Base-by-base conservation (phyloP, 2,888 invertebrate genomes). In the Trypoxylon attenuatum region DNA sequence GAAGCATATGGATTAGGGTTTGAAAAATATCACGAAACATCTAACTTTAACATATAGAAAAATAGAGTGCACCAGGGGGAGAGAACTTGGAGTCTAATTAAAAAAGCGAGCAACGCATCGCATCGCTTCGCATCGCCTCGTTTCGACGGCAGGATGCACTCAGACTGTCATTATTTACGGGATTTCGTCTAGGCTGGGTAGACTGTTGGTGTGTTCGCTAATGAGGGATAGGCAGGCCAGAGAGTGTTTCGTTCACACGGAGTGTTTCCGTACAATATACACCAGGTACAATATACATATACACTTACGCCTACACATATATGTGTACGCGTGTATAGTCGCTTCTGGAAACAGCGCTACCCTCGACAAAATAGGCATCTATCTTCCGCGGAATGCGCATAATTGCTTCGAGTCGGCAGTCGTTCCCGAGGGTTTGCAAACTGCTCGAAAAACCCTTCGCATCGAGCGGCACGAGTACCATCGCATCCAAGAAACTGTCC, bases 331-430 rank as follows among this genome's bases (percentile, higher is more conserved):
- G 42, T 21, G 57, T 55, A 25, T 63, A 57, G 21, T 29, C 38
- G 52, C 56, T 53, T 49, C 21, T 45, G 21, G 42, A 23, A 58
- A 56, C 33, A 53, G 21, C 19, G 33, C 43, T 42, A 25, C 47
- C 38, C 43, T 22, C 22, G 39, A 29, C 51, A 49, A 59, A 62
- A 71, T 62, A 57, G 57, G 51, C 61, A 76, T 78, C 68, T 64
- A 68, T 69, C 71, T 63, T 63, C 54, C 41, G 46, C 25, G 67
- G 77, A 76, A 75, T 78, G 73, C 60, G 58, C 63, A 68, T 76
- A 78, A 77, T 77, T 77, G 71, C 71, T 75, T 57, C 43, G 66
- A 65, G 57, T 55, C 63, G 53, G 53, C 60, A 47, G 65, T 70
- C 69, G 61, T 43, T 56, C 50, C 59, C 23, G 45, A 56, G 53